phyloP scores from a whole-genome alignment of 2,888 invertebrate species.

The Monopis laevigella region DNA sequence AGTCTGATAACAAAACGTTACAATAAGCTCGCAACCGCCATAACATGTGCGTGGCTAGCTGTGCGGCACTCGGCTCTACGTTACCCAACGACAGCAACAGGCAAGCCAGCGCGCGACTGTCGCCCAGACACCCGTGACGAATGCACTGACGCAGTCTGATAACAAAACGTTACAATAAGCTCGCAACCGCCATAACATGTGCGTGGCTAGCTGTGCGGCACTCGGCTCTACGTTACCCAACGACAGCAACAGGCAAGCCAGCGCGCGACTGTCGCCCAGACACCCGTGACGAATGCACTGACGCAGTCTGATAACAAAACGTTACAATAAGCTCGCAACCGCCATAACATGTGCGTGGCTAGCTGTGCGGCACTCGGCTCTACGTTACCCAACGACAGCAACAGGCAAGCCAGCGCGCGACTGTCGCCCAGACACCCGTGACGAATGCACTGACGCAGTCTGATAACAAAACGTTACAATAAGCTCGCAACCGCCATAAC shows the following conservation, averaged over 20 bases:
- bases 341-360: conserved; percentile 94
- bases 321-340: conserved; percentile 82
- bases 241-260: conserved; percentile 89
- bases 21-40: conserved; percentile 78
- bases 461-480: too few relatives aligned
- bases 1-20: conserved; percentile 30
- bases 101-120: conserved; percentile 71
- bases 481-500: conserved; percentile 84
- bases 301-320: too few relatives aligned
- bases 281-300: conserved; percentile 78
- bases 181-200: conserved; percentile 88
- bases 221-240: conserved; percentile 83
- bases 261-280: conserved; percentile 17
- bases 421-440: conserved; percentile 32
- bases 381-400: conserved; percentile 86
- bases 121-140: conserved; percentile 57
- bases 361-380: conserved; percentile 87
- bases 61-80: conserved; percentile 81
- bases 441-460: conserved; percentile 82
- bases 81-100: conserved; percentile 87
- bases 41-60: conserved; percentile 96
- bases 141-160: conserved; percentile 77
- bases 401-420: conserved; percentile 76
- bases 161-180: conserved; percentile 69
- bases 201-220: conserved; percentile 91